phyloP scores from a whole-genome alignment of 2,797 vertebrate genomes.

The Paratrypauchen microcephalus region DNA sequence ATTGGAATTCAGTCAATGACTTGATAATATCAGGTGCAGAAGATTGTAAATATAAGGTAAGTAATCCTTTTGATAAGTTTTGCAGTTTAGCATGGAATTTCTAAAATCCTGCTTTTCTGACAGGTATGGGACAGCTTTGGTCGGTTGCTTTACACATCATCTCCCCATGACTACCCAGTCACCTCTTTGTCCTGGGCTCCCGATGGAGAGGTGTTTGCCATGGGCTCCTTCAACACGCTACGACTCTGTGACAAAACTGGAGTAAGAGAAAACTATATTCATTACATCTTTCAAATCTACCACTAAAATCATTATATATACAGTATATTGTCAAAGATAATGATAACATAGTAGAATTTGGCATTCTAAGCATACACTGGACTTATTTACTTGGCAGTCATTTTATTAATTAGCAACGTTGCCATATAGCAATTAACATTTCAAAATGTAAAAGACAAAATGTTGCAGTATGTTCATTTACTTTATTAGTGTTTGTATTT shows the following conservation, averaged over 20 bases:
- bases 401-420: background rate
- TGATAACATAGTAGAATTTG: background rate
- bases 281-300: background rate
- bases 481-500: too few species aligned
- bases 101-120: conserved; percentile 19
- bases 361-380: background rate
- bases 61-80: conserved; percentile 5
- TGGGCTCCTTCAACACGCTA: conserved; percentile 94
- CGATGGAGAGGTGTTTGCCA: conserved; percentile 90
- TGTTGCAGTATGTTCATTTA: too few species aligned
- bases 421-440: too few species aligned
- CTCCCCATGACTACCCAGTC: conserved; percentile 87
- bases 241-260: conserved; percentile 95
- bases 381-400: too few species aligned
- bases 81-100: background rate
- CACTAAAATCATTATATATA: background rate
- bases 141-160: conserved; percentile 82
- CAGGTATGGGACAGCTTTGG: conserved; percentile 98
- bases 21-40: conserved; percentile 93
- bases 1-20: conserved; percentile 95
- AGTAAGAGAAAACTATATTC: conserved; percentile 76
- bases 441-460: too few species aligned
- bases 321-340: background rate
- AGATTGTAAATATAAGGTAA: conserved; percentile 96
- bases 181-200: conserved; percentile 92